Conservation (phyloP, 2,113 vertebrate genomes). For the Sinosuthora webbiana region DNA sequence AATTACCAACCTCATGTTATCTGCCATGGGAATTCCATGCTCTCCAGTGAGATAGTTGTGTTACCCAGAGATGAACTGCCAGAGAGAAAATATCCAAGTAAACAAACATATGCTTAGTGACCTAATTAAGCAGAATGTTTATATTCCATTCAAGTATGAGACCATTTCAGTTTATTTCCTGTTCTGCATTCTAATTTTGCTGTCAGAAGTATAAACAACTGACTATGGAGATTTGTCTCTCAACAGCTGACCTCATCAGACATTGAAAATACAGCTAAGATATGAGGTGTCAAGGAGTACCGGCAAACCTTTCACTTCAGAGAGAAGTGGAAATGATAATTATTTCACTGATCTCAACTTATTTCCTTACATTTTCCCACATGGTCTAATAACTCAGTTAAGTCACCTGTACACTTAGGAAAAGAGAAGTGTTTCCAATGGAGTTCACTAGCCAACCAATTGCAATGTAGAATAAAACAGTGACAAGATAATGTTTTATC, state of each 20-base stretch:
- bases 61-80: slow-evolving; percentile 41
- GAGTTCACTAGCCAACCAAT: neutral
- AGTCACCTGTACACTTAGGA: neutral
- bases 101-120: slow-evolving; percentile 60
- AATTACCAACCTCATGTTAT: neutral
- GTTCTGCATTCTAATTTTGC: slow-evolving; percentile 48
- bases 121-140: slow-evolving; percentile 60
- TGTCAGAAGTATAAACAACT: slow-evolving; percentile 30
- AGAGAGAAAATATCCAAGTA: slow-evolving; percentile 40
- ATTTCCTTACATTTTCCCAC: neutral
- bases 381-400: neutral
- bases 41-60: neutral
- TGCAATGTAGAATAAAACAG: neutral
- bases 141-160: slow-evolving; percentile 45
- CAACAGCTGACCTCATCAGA: neutral
- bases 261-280: neutral
- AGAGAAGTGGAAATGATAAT: neutral
- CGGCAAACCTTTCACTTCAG: neutral
- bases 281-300: neutral
- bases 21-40: neutral
- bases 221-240: neutral
- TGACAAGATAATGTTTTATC: neutral
- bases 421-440: neutral
- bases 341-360: neutral
- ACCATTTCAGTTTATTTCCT: slow-evolving; percentile 47